Percentiles rank a stretch among this genome's conserved stretches.
phyloP scores from a whole-genome alignment of 1,140 invertebrate species.

The Saccostrea cuccullata region DNA sequence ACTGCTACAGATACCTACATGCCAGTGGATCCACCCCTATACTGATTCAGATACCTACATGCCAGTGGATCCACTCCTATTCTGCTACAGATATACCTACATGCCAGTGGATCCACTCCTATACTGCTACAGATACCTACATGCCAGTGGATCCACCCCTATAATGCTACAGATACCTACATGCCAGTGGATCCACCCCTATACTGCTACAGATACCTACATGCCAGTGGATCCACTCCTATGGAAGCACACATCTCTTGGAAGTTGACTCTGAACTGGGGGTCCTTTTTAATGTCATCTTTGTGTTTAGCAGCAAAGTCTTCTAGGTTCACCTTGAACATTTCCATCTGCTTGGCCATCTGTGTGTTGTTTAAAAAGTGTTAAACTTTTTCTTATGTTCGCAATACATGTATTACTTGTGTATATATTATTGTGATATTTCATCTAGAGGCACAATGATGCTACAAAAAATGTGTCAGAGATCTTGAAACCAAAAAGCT shows the following conservation, averaged over 20 bases:
- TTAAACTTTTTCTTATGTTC: background rate
- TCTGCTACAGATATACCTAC: background rate
- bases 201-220: slow-evolving; percentile 81
- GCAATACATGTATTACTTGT: too few relatives aligned
- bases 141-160: background rate
- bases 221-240: slow-evolving; percentile 98
- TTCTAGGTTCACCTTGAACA: slow-evolving; percentile 94
- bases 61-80: background rate
- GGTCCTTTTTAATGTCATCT: slow-evolving; percentile 94
- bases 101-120: background rate
- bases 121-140: slow-evolving; percentile 82
- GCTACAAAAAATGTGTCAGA: too few relatives aligned
- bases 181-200: background rate
- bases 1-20: slow-evolving; percentile 82
- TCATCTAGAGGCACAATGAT: background rate
- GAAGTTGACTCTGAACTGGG: slow-evolving; percentile 96
- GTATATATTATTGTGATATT: background rate
- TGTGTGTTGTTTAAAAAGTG: slow-evolving; percentile 76
- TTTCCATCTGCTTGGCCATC: slow-evolving; percentile 96
- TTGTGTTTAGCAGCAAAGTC: slow-evolving; percentile 96
- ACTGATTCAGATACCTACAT: slow-evolving; percentile 95
- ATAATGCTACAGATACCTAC: background rate
- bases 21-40: slow-evolving; percentile 99
- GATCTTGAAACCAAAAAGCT: background rate
- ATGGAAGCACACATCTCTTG: slow-evolving; percentile 99